Percentiles rank a stretch among this genome's conserved stretches.
Conservation (phyloP, 37 sponge, comb jelly and placozoan genomes). For the Crambe crambe region DNA sequence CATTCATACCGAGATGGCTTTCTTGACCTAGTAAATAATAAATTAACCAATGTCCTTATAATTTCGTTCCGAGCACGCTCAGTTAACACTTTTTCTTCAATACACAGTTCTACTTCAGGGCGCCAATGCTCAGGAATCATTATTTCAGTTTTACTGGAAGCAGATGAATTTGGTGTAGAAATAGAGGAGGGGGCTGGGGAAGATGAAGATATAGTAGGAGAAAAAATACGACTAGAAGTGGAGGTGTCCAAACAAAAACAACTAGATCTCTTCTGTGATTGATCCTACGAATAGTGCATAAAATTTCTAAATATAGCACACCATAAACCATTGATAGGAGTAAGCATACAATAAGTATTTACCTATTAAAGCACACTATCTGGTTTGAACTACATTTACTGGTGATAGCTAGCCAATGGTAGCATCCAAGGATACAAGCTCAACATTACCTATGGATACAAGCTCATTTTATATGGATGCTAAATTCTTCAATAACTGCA, state of each 20-base stretch:
- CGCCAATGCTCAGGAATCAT: conserved; percentile 40
- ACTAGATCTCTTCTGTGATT: no score
- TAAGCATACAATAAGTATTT: background rate
- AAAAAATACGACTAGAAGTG: no score
- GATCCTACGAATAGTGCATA: no score
- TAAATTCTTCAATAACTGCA: no score
- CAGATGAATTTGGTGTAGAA: background rate
- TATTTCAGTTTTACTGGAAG: background rate
- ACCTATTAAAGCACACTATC: no score
- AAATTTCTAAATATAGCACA: background rate
- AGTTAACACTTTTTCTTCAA: background rate
- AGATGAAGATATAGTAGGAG: no score
- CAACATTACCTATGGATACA: no score
- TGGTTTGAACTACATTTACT: no score
- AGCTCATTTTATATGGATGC: no score
- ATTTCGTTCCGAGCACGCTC: conserved; percentile 1
- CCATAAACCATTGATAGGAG: background rate
- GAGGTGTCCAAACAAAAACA: no score
- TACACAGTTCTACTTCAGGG: background rate
- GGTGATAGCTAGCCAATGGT: background rate
- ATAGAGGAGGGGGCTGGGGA: background rate
- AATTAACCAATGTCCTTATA: background rate
- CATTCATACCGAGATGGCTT: background rate
- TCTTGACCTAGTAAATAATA: background rate
- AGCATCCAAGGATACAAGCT: background rate